Evolutionary conservation across 1,140 invertebrate genomes (phyloP).

Genomic region (Aricia agestis): DNA sequence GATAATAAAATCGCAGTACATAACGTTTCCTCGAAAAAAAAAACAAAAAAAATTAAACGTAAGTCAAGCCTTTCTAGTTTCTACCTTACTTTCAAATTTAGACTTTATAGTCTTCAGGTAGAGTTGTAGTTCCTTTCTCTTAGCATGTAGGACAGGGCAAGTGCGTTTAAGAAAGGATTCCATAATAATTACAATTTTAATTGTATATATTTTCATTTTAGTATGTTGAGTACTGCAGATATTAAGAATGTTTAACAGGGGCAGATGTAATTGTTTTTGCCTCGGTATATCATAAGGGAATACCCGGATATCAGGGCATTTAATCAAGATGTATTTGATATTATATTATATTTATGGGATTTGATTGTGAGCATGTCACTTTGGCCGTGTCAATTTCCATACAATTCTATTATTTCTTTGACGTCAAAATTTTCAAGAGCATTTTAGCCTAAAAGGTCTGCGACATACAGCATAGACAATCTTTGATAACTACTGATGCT

Average conservation of each 20-base stretch:
- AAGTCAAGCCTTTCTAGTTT: not conserved
- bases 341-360: no score
- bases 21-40: slow-evolving; percentile 3
- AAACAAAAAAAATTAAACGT: not conserved
- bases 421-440: no score
- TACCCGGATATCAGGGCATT: no score
- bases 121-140: not conserved
- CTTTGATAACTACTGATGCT: no score
- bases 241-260: not conserved
- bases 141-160: slow-evolving; percentile 6
- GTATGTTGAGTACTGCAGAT: not conserved
- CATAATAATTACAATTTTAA: slow-evolving; percentile 12
- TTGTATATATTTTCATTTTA: slow-evolving; percentile 7
- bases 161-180: slow-evolving; percentile 15
- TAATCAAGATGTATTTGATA: no score
- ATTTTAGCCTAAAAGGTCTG: no score
- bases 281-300: no score
- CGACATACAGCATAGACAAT: no score
- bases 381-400: no score
- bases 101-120: not conserved
- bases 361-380: no score
- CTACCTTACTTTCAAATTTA: not conserved
- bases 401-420: no score
- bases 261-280: no score
- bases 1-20: not conserved